phyloP scores from a whole-genome alignment of 2,797 vertebrate species.

The Liasis olivaceus region DNA sequence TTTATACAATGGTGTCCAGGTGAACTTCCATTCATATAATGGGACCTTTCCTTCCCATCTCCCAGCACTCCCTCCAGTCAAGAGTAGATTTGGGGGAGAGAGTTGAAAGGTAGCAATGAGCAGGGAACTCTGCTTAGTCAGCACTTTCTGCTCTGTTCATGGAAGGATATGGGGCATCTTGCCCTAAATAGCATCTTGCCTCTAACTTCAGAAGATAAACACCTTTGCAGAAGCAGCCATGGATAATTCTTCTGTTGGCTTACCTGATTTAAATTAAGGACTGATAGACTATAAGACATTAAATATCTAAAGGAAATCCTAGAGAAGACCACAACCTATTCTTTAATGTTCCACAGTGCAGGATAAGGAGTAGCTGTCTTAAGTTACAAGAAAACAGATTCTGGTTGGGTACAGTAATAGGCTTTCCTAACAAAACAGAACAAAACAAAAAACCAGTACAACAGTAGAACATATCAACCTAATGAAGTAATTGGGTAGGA shows the following conservation, averaged over 20 bases:
- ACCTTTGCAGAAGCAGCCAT: not conserved
- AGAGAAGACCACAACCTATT: not conserved
- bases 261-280: not conserved
- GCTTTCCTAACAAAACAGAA: not conserved
- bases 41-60: not conserved
- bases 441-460: not conserved
- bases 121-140: not conserved
- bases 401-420: not conserved
- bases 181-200: not conserved
- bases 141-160: not conserved
- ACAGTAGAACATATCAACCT: not conserved
- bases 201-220: not conserved
- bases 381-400: not conserved
- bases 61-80: not conserved
- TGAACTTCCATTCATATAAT: not conserved
- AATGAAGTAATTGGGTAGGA: not conserved
- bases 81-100: not conserved
- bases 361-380: not conserved
- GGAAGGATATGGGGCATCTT: not conserved
- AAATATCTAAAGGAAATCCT: not conserved
- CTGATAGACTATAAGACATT: not conserved
- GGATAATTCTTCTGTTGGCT: not conserved
- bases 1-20: not conserved
- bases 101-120: not conserved
- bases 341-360: not conserved